These are phyloP conservation scores for Microcebus lehilahytsara DNA, from an alignment of 2,113 vertebrate genomes.

Conservation along the genomic window DNA sequence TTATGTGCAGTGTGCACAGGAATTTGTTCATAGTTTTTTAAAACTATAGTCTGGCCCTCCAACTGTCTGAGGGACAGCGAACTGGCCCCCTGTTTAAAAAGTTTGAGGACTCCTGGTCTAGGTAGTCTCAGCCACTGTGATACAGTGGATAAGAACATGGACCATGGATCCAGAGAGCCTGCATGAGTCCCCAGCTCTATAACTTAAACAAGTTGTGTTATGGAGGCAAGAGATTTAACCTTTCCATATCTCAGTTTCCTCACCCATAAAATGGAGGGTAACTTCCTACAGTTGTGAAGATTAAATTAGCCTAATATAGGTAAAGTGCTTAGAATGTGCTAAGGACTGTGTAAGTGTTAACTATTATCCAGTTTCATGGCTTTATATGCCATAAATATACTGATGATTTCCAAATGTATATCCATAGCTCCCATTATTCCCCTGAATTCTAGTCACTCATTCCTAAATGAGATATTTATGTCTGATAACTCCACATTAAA, in stretches of 20 bases:
- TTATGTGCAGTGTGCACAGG: too few species aligned
- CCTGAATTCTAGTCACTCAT: neutral
- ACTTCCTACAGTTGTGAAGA: neutral
- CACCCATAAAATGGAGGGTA: neutral
- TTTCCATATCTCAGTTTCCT: neutral
- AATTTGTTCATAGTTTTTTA: too few species aligned
- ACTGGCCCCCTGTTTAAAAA: too few species aligned
- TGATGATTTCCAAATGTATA: neutral
- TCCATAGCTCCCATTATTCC: neutral
- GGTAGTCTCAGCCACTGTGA: neutral
- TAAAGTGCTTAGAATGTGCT: neutral
- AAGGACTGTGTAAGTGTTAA: neutral
- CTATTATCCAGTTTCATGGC: neutral
- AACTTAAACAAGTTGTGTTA: neutral
- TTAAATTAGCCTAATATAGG: neutral
- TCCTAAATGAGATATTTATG: neutral
- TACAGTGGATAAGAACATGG: neutral
- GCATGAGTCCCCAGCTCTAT: neutral
- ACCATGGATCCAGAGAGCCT: neutral
- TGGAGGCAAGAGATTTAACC: neutral
- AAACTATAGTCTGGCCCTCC: too few species aligned
- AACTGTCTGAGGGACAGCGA: too few species aligned
- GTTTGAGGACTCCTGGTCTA: too few species aligned
- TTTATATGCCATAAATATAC: neutral
- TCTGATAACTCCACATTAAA: neutral